phyloP scores from a whole-genome alignment of 2,888 invertebrate genomes.

The Himalopsyche japonica region DNA sequence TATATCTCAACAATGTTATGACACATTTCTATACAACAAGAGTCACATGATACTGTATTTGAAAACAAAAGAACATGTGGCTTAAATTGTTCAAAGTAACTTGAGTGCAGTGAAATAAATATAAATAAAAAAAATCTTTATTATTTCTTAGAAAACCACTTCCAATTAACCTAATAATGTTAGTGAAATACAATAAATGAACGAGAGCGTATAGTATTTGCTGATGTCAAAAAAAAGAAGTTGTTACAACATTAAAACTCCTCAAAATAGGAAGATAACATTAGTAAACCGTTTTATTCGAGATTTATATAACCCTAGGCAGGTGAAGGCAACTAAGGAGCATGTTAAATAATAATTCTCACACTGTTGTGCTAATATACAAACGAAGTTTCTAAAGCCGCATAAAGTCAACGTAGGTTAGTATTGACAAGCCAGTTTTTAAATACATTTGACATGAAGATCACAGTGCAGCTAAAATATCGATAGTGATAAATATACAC shows the following conservation, averaged over 20 bases:
- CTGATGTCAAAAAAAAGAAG: too few relatives aligned
- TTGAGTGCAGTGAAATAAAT: neutral
- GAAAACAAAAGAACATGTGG: neutral
- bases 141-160: too few relatives aligned
- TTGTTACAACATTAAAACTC: neutral
- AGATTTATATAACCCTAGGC: neutral
- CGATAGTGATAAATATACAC: neutral
- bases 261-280: neutral
- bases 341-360: neutral
- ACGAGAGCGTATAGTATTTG: too few relatives aligned
- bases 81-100: neutral
- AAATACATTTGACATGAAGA: slow-evolving; percentile 1
- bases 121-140: neutral
- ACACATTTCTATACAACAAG: neutral
- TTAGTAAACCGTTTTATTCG: neutral
- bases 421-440: slow-evolving; percentile 20
- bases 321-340: neutral
- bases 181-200: too few relatives aligned
- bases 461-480: neutral
- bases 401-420: slow-evolving; percentile 20
- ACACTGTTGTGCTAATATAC: neutral
- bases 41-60: neutral
- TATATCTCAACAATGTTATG: neutral
- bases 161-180: too few relatives aligned
- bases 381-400: slow-evolving; percentile 4